Conservation (phyloP, 2,797 vertebrate species). For the Hirundo rustica region DNA sequence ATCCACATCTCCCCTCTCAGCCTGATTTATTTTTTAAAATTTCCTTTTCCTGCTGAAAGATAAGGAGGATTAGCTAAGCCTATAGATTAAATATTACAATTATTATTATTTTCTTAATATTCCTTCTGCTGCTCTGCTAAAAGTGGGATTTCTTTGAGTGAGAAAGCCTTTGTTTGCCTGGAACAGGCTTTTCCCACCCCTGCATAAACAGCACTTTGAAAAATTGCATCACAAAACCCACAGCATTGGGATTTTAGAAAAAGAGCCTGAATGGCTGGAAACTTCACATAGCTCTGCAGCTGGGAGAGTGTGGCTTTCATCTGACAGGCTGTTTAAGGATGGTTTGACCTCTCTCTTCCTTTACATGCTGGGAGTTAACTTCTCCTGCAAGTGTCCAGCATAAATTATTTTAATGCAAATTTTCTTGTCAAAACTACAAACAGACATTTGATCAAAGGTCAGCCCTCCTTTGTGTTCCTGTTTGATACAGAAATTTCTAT, state of each 20-base stretch:
- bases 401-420: constrained; percentile 87
- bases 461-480: constrained; percentile 86
- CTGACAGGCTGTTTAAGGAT: constrained; percentile 72
- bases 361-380: constrained; percentile 81
- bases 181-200: neutral
- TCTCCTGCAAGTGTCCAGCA: constrained; percentile 73
- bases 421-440: constrained; percentile 91
- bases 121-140: neutral
- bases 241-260: neutral
- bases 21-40: neutral
- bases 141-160: neutral
- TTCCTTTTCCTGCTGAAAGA: neutral
- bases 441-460: constrained; percentile 91
- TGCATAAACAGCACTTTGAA: constrained; percentile 30
- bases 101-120: too few relatives aligned
- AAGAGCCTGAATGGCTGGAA: neutral
- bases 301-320: constrained; percentile 60
- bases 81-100: neutral
- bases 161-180: constrained; percentile 26
- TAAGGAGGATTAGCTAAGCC: neutral
- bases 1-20: neutral
- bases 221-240: neutral
- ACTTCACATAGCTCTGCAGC: neutral
- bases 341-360: constrained; percentile 84
- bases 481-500: constrained; percentile 92